Base-by-base conservation (phyloP, 2,113 vertebrate species). In the Microcebus griseorufus region DNA sequence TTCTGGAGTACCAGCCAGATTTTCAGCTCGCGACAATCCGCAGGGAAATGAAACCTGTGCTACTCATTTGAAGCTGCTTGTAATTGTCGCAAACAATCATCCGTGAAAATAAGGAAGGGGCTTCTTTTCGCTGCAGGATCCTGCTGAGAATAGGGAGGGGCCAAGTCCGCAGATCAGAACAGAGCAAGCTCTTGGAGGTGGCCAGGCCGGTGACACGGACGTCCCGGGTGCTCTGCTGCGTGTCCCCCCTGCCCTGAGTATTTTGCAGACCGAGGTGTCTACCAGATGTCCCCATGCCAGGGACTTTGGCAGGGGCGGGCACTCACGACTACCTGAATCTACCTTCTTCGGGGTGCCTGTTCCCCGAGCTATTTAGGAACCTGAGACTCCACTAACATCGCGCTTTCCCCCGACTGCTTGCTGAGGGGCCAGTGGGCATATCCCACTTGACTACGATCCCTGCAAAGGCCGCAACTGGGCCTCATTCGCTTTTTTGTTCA, bases 21-120 rank as follows among this genome's bases (percentile, higher is more conserved):
- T 97, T 90, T 76, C 70, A 97, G 65, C 93, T 86, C 27, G 5
- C 82, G 78, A 88, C 72, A 29, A 76, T 96, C 97, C 88, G 32
- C 22, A 72, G 97, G 97, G 95, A 98, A 95, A 97, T 94, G 95
- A 97, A 97, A 92, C 87, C 39, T 42, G 51, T 95, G 93, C 95
- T 95, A 92, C 93, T 97, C 95, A 78, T 95, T 97, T 96, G 92
- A 96, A 88, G 83, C 65, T 73, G 75, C 83, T 94, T 97, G 79
- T 97, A 94, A 92, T 53, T 97, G 97, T 90, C 95, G 82, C n/a
- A 67, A 90, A 93, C 83, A 55, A 65, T 97, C 92, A 79, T 88
- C 53, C 90, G 53, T 90, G 23, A 93, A 87, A 75, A 73, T 20
- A 76, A 70, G 75, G 75, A 89, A 76, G 55, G 92, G 76, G 79